Evolutionary conservation across 2,888 invertebrate species (phyloP).

Genomic region (Aphodius granarius): DNA sequence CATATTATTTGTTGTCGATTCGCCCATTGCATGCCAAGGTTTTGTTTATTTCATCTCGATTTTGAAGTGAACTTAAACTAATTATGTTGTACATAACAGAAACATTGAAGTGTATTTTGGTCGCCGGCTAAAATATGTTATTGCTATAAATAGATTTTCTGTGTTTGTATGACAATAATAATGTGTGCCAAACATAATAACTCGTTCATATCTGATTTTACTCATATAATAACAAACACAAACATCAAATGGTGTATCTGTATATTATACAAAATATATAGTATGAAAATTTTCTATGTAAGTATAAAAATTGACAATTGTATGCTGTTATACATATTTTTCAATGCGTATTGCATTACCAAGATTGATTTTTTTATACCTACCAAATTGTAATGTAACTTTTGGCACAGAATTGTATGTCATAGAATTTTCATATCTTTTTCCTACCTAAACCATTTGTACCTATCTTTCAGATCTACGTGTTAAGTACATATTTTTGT

Average conservation of each 20-base stretch:
- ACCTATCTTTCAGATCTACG: not conserved
- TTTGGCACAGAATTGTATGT: no score
- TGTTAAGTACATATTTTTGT: not conserved
- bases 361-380: no score
- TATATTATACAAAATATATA: not conserved
- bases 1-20: not conserved
- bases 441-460: no score
- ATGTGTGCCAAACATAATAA: not conserved
- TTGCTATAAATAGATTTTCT: not conserved
- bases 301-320: no score
- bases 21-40: not conserved
- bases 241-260: not conserved
- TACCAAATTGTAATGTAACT: no score
- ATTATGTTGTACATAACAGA: not conserved
- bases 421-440: no score
- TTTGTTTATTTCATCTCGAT: not conserved
- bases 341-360: no score
- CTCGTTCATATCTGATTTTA: not conserved
- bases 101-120: not conserved
- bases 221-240: not conserved
- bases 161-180: not conserved
- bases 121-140: not conserved
- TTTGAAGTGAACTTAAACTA: not conserved
- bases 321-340: no score
- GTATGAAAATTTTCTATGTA: no score